Conservation (phyloP, 2,888 invertebrate genomes). For the Limenitis camilla region DNA sequence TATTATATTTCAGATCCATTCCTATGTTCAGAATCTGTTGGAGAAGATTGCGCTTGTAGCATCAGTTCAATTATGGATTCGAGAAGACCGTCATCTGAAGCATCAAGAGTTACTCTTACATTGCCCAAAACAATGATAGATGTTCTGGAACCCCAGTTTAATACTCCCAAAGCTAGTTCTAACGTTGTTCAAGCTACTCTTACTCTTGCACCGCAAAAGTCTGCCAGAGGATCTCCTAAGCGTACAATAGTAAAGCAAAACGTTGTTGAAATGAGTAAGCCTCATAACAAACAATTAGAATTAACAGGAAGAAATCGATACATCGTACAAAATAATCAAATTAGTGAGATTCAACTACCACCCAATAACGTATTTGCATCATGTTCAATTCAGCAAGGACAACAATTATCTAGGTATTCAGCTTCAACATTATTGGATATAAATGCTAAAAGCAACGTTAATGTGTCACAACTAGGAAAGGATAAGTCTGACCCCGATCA, state of each 20-base stretch:
- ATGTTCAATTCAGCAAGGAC: constrained; percentile 63
- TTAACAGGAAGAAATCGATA: constrained; percentile 67
- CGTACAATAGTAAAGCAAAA: constrained; percentile 64
- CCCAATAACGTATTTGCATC: constrained; percentile 59
- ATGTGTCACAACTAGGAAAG: constrained; percentile 43
- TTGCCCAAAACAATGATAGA: constrained; percentile 69
- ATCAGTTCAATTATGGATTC: constrained; percentile 79
- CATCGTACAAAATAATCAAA: constrained; percentile 71
- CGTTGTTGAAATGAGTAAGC: constrained; percentile 54
- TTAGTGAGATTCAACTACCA: constrained; percentile 68
- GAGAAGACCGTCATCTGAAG: constrained; percentile 73
- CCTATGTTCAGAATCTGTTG: constrained; percentile 63
- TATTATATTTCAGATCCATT: constrained; percentile 66
- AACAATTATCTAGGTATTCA: constrained; percentile 74
- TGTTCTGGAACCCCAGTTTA: constrained; percentile 74
- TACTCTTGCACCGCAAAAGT: constrained; percentile 76
- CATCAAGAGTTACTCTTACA: constrained; percentile 71
- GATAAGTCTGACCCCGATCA: constrained; percentile 49
- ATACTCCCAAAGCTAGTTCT: constrained; percentile 60
- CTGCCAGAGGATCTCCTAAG: constrained; percentile 63
- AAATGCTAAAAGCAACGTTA: constrained; percentile 46
- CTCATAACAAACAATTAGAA: constrained; percentile 64
- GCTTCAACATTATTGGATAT: constrained; percentile 74
- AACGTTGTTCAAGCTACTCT: constrained; percentile 78
- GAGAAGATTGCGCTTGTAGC: constrained; percentile 81